Evolutionary conservation across 2,888 invertebrate genomes (phyloP).

Genomic region (Plebejus melissa): DNA sequence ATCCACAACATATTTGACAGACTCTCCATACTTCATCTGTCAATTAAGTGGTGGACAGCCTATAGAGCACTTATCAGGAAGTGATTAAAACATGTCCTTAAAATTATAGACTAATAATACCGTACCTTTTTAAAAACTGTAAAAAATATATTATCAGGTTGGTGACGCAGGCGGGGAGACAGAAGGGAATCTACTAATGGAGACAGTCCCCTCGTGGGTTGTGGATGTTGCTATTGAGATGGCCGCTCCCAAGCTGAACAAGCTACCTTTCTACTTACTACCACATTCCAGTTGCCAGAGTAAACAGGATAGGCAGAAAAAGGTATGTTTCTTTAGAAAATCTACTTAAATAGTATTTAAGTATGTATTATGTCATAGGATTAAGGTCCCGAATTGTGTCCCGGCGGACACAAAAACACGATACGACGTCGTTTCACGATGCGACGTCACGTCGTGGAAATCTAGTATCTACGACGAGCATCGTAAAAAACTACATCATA

Average conservation of each 20-base stretch:
- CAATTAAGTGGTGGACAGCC: too few species aligned
- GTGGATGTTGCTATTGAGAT: slow-evolving; percentile 96
- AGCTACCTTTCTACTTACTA: slow-evolving; percentile 97
- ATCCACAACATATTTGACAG: too few species aligned
- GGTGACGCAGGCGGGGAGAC: slow-evolving; percentile 97
- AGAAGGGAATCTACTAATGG: slow-evolving; percentile 93
- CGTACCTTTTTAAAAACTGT: background rate
- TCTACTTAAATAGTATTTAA: background rate
- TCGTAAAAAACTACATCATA: too few species aligned
- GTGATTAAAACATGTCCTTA: too few species aligned
- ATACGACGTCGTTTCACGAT: too few species aligned
- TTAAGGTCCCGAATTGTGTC: too few species aligned
- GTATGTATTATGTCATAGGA: too few species aligned
- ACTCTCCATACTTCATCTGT: too few species aligned
- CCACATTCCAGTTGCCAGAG: slow-evolving; percentile 90
- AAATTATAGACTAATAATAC: background rate
- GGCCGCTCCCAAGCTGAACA: slow-evolving; percentile 96
- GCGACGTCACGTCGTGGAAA: too few species aligned
- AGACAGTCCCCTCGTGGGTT: slow-evolving; percentile 97
- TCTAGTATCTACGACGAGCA: too few species aligned
- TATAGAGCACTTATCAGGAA: too few species aligned
- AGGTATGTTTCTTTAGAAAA: slow-evolving; percentile 76
- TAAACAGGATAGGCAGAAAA: slow-evolving; percentile 86
- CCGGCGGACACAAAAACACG: too few species aligned
- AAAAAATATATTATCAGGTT: slow-evolving; percentile 71